Evolutionary conservation across 1,140 invertebrate genomes (phyloP).

Genomic region (Heterodera schachtii): DNA sequence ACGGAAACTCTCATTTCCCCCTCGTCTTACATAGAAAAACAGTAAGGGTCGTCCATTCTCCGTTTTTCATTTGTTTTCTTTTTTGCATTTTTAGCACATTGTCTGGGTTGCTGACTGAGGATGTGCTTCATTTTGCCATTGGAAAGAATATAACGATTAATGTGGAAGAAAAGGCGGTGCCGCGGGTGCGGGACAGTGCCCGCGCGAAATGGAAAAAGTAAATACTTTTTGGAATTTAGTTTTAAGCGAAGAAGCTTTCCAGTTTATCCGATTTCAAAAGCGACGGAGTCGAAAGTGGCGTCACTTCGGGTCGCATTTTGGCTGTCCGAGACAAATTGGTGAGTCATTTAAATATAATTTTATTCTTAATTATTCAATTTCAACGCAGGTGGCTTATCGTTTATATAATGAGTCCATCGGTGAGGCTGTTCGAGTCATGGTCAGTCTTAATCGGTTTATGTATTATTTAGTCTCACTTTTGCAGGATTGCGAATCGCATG

Average conservation of each 20-base stretch:
- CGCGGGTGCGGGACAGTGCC: constrained; percentile 34
- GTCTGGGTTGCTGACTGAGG: constrained; percentile 6
- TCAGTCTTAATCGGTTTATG: not conserved
- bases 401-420: constrained; percentile 49
- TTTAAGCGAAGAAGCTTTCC: not conserved
- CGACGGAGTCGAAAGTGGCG: constrained; percentile 39
- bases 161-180: constrained; percentile 24
- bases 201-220: constrained; percentile 27
- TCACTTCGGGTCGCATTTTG: constrained; percentile 44
- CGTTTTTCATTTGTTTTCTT: constrained; percentile 3
- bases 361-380: not conserved
- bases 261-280: constrained; percentile 45
- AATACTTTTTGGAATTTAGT: not conserved
- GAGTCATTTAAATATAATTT: not conserved
- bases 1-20: constrained; percentile 21
- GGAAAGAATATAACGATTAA: constrained; percentile 38
- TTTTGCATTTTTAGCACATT: not conserved
- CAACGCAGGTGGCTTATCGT: constrained; percentile 40
- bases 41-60: not conserved
- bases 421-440: constrained; percentile 39
- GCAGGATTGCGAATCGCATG: constrained; percentile 34
- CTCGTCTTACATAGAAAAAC: constrained; percentile 36
- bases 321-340: constrained; percentile 36
- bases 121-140: constrained; percentile 35
- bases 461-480: not conserved